A percentile compares a stretch with the other conserved stretches of the same genome.
Evolutionary conservation across 2,797 vertebrate genomes (phyloP).

Genomic region (Catharus ustulatus): DNA sequence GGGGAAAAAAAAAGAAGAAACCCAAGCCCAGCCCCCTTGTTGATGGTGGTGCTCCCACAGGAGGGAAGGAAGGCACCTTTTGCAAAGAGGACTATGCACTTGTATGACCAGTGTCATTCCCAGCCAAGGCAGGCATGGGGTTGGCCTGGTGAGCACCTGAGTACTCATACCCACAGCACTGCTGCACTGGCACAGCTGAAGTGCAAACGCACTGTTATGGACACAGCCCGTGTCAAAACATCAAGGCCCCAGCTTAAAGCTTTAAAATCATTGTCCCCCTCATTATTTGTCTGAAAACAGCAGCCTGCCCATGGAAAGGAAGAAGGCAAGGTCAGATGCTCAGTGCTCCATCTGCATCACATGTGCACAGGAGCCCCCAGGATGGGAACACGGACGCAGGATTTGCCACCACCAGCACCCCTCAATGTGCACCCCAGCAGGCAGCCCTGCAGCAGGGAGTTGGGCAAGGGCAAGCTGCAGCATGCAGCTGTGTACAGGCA

Average conservation of each 20-base stretch:
- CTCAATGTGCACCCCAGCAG: rapidly evolving
- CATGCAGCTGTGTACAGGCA: rapidly evolving
- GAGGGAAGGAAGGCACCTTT: background rate
- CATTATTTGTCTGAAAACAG: background rate
- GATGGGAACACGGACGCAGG: background rate
- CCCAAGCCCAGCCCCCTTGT: background rate
- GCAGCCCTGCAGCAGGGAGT: background rate
- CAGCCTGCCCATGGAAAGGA: background rate
- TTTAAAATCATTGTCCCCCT: background rate
- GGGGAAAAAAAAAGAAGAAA: background rate
- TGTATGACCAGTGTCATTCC: background rate
- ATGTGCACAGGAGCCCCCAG: rapidly evolving
- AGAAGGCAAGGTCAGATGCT: background rate
- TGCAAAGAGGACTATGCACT: background rate
- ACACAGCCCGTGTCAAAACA: background rate
- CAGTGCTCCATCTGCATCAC: background rate
- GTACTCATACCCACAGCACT: background rate
- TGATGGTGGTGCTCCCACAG: background rate
- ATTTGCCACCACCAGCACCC: background rate
- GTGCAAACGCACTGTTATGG: background rate
- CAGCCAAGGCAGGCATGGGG: background rate
- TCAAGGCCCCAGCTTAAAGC: background rate
- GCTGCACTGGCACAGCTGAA: background rate
- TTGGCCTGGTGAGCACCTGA: background rate
- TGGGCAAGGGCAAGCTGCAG: background rate